Conservation (phyloP, 2,797 vertebrate genomes). For the Mormyrus proboscirostris region DNA sequence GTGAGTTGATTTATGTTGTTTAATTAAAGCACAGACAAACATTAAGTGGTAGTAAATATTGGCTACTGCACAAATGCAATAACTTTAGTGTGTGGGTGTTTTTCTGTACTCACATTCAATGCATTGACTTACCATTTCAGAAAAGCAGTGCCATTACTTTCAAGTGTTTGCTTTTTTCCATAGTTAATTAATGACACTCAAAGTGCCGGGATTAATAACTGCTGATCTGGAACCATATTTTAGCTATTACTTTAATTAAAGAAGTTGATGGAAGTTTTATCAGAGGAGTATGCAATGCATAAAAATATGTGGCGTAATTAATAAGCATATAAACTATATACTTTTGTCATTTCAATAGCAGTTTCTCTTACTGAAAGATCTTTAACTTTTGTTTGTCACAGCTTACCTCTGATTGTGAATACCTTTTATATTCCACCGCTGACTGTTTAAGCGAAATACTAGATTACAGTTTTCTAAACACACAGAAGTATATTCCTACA, state of each 20-base stretch:
- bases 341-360: slow-evolving; percentile 30
- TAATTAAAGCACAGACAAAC: neutral
- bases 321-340: slow-evolving; percentile 50
- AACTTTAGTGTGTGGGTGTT: neutral
- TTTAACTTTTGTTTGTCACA: neutral
- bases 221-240: slow-evolving; percentile 64
- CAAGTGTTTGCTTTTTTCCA: slow-evolving; percentile 20
- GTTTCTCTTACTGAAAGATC: slow-evolving; percentile 23
- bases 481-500: neutral
- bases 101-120: neutral
- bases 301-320: slow-evolving; percentile 51
- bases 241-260: slow-evolving; percentile 65
- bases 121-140: neutral
- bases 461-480: neutral
- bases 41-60: slow-evolving; percentile 6
- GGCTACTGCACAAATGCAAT: slow-evolving; percentile 13
- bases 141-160: slow-evolving; percentile 18
- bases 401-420: neutral
- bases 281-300: slow-evolving; percentile 56
- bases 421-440: neutral
- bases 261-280: slow-evolving; percentile 58
- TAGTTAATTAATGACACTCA: slow-evolving; percentile 47
- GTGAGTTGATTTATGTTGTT: slow-evolving; percentile 10
- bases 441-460: slow-evolving; percentile 2
- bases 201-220: slow-evolving; percentile 51